A percentile compares a stretch with the other conserved stretches of the same genome.
phyloP scores from a whole-genome alignment of 2,888 invertebrate genomes.

The Apotomis capreana region DNA sequence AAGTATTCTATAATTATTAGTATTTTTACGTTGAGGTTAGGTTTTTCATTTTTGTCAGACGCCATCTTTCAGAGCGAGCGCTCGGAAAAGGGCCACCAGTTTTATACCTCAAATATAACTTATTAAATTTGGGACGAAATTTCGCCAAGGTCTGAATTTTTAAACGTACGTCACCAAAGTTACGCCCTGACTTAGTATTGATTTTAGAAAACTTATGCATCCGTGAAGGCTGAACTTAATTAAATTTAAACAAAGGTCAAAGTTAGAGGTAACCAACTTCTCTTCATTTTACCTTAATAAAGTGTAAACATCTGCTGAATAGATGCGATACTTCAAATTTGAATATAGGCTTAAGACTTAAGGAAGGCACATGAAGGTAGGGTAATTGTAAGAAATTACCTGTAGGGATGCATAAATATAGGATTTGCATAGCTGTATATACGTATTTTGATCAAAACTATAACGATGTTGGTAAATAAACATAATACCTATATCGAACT shows the following conservation, averaged over 20 bases:
- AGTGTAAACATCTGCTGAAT: neutral
- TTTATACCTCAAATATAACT: neutral
- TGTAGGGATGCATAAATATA: too few species aligned
- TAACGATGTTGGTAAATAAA: too few species aligned
- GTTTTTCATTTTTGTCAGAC: too few species aligned
- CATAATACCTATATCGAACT: too few species aligned
- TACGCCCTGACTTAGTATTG: conserved; percentile 6
- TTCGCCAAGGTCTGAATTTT: conserved; percentile 15
- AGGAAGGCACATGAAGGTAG: too few species aligned
- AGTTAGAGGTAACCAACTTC: neutral
- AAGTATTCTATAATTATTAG: too few species aligned
- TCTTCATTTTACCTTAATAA: neutral
- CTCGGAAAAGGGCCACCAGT: too few species aligned
- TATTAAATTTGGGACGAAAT: conserved; percentile 21
- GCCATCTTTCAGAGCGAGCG: too few species aligned
- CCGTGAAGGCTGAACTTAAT: conserved; percentile 1
- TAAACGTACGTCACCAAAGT: conserved; percentile 12
- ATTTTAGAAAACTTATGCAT: conserved; percentile 21
- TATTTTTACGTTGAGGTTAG: too few species aligned
- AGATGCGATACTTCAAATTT: neutral
- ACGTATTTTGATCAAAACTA: too few species aligned
- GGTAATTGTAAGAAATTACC: too few species aligned
- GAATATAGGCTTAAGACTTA: neutral
- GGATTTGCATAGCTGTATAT: too few species aligned
- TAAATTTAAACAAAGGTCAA: conserved; percentile 17